Conservation (phyloP, 2,888 invertebrate genomes). For the Allophyes oxyacanthae region DNA sequence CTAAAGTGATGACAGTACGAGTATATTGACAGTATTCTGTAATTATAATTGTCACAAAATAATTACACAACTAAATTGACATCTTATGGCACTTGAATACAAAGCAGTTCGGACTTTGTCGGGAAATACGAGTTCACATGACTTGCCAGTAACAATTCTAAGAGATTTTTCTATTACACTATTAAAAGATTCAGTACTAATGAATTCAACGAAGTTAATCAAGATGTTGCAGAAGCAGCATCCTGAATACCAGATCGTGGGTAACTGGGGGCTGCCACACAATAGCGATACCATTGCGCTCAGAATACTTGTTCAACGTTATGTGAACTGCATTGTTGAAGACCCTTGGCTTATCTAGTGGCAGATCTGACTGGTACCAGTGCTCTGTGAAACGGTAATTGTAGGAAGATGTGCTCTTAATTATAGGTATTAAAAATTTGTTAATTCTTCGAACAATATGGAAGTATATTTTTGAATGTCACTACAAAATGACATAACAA, state of each 20-base stretch:
- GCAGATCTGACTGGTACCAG: constrained; percentile 29
- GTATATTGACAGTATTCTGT: too few relatives aligned
- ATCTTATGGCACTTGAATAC: too few relatives aligned
- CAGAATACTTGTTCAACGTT: constrained; percentile 15
- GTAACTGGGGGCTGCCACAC: constrained; percentile 35
- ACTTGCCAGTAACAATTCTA: too few relatives aligned
- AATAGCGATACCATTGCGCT: constrained; percentile 26
- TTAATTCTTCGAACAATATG: neutral
- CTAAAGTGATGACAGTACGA: too few relatives aligned
- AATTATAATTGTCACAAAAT: too few relatives aligned
- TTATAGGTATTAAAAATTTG: constrained; percentile 7
- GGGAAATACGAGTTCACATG: too few relatives aligned
- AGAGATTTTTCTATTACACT: neutral
- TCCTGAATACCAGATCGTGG: constrained; percentile 29
- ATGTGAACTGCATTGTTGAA: constrained; percentile 42
- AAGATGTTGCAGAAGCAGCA: constrained; percentile 22
- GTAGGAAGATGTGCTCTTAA: constrained; percentile 14
- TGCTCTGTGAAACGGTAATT: constrained; percentile 27
- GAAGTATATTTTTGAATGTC: neutral
- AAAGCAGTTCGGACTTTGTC: too few relatives aligned
- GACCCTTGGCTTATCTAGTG: constrained; percentile 32
- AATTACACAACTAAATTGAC: too few relatives aligned
- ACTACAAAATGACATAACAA: too few relatives aligned
- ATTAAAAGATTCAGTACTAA: neutral
- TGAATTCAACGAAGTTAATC: constrained; percentile 12